A percentile compares a stretch with the other conserved stretches of the same genome.
These are phyloP conservation scores for Diuraphis noxia DNA, from an alignment of 1,140 invertebrate genomes.

Conservation along the genomic window DNA sequence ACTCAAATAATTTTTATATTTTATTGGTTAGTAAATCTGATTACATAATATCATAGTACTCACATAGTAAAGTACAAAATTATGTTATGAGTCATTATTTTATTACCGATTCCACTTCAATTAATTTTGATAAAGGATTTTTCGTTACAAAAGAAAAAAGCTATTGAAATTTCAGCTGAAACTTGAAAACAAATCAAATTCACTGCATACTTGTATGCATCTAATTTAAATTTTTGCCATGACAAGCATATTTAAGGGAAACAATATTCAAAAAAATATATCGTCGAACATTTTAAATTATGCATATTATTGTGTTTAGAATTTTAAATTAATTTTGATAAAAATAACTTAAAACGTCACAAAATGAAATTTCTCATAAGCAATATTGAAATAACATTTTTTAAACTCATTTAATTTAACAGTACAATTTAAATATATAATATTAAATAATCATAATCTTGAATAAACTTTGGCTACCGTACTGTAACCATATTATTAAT, in stretches of 20 bases:
- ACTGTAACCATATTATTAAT: neutral
- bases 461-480: neutral
- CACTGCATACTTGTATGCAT: neutral
- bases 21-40: neutral
- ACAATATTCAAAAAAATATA: neutral
- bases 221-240: neutral
- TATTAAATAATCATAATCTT: neutral
- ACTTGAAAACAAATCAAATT: slow-evolving; percentile 23
- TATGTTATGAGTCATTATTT: neutral
- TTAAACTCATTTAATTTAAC: neutral
- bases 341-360: neutral
- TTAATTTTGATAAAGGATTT: neutral
- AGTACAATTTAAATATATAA: neutral
- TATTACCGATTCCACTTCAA: slow-evolving; percentile 6
- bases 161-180: neutral
- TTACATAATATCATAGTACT: neutral
- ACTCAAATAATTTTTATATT: neutral
- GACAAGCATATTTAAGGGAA: neutral
- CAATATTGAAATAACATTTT: neutral
- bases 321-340: neutral
- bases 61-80: neutral
- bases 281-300: neutral
- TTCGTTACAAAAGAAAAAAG: neutral
- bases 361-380: neutral
- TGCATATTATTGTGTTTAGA: neutral